A percentile compares a stretch with the other conserved stretches of the same genome.
Conservation (phyloP, 2,797 vertebrate species). For the Cynodonichthys magdalenae region DNA sequence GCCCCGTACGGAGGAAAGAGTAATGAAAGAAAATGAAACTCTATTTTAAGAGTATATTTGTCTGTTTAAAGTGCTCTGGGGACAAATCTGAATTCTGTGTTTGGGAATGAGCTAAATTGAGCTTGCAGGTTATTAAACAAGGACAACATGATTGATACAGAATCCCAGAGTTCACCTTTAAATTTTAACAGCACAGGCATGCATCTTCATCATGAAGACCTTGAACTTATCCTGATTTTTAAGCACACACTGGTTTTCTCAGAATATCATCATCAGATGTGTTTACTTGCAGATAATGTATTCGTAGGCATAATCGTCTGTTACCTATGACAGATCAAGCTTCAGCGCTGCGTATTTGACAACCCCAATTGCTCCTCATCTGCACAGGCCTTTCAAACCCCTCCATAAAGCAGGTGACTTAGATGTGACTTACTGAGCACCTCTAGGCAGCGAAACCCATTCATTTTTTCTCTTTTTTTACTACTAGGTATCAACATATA, state of each 20-base stretch:
- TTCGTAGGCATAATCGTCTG: conserved; percentile 38
- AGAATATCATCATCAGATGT: conserved; percentile 16
- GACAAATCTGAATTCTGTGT: conserved; percentile 39
- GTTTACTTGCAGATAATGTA: conserved; percentile 30
- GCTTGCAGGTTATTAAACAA: conserved; percentile 52
- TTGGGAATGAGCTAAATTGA: conserved; percentile 32
- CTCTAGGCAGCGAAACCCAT: conserved; percentile 20
- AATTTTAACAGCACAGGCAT: conserved; percentile 38
- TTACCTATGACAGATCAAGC: conserved; percentile 54
- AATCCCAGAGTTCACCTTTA: conserved; percentile 47
- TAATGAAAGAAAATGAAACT: conserved; percentile 14
- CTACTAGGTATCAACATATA: conserved; percentile 60
- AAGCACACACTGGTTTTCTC: conserved; percentile 4
- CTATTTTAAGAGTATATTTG: conserved; percentile 29
- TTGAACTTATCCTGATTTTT: conserved; percentile 41
- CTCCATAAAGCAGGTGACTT: conserved; percentile 44
- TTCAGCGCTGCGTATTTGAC: conserved; percentile 62
- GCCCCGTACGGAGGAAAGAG: conserved; percentile 17
- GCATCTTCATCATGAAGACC: conserved; percentile 44
- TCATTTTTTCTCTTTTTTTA: conserved; percentile 16
- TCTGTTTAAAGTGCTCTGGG: conserved; percentile 10
- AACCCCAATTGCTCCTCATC: conserved; percentile 68
- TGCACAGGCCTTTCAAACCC: conserved; percentile 62
- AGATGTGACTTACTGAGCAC: conserved; percentile 31
- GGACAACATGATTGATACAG: conserved; percentile 57